Evolutionary conservation across 2,797 vertebrate species (phyloP).

Genomic region (Poeciliopsis paucimaculata): DNA sequence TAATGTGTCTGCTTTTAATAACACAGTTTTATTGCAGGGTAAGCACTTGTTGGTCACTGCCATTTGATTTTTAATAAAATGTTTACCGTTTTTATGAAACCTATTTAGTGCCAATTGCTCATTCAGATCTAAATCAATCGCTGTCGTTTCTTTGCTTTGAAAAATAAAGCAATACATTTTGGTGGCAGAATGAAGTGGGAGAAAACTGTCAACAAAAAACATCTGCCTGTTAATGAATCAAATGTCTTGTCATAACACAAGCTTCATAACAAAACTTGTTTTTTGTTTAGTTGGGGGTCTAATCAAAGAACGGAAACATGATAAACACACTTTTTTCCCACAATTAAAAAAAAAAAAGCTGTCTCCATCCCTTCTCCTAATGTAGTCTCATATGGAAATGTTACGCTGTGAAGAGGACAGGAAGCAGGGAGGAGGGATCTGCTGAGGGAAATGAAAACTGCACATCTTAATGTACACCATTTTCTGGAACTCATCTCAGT

Average conservation of each 20-base stretch:
- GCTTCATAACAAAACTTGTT: constrained; percentile 21
- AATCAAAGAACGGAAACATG: constrained; percentile 30
- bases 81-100: not conserved
- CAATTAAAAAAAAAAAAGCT: constrained; percentile 55
- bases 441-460: constrained; percentile 62
- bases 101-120: not conserved
- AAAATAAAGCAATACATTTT: not conserved
- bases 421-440: not conserved
- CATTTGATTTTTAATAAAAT: not conserved
- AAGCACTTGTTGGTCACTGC: not conserved
- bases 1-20: not conserved
- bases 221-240: constrained; percentile 59
- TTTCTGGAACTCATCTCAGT: constrained; percentile 63
- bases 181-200: not conserved
- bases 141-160: not conserved
- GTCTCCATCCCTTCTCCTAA: constrained; percentile 67
- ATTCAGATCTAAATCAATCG: not conserved
- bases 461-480: constrained; percentile 71
- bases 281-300: constrained; percentile 11
- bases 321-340: constrained; percentile 48
- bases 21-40: not conserved
- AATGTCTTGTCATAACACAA: constrained; percentile 32
- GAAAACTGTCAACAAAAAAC: constrained; percentile 30
- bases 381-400: constrained; percentile 79
- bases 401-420: constrained; percentile 52